Evolutionary conservation across 1,140 invertebrate species (phyloP), one percentile per base, ranked within the genome.

Genomic region (Lethocerus indicus): DNA sequence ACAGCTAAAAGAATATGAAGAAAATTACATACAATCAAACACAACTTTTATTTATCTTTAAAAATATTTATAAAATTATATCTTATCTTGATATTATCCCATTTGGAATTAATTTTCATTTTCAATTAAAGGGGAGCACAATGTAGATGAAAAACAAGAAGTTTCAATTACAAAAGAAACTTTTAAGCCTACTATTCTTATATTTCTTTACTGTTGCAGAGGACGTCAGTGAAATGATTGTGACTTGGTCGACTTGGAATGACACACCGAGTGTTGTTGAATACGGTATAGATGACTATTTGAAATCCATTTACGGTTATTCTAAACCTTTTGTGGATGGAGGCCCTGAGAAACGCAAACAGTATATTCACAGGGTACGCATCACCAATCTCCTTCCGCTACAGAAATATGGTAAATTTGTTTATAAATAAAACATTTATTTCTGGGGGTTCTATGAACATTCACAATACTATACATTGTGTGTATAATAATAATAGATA

Each of bases 201-300:
- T 43, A 6, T 49, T 16, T 9, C 20, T 20, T 29, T 23, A 1
- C n/a, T 21, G 27, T 32, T 46, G 44, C 16, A 37, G 45, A 16
- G 16, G 29, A 47, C 16, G 27, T 35, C 13, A 44, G 21, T 53
- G 72, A 87, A 55, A 83, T 90, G 64, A 71, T 87, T 32, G 79
- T 94, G 16, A 94, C 88, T 47, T 96, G 91, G 91, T 81, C 78
- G 1, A 95, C 91, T 26, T 73, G 75, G 53, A 72, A 79, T 56
- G 64, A 79, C 55, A 81, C 87, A 3, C 57, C 71, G 6, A 25
- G 16, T 57, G 80, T 84, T 0, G 87, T 89, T 18, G 74, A 86
- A 61, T 94, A 83, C 68, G 87, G 86, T 1, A 71, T 74, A 32
- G 65, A 61, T 14, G 70, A 64, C 14, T 65, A 80, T 43, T 64